Percentiles rank a stretch among this genome's conserved stretches.
phyloP scores from a whole-genome alignment of 2,888 invertebrate genomes.

The Sarcophaga variegata region DNA sequence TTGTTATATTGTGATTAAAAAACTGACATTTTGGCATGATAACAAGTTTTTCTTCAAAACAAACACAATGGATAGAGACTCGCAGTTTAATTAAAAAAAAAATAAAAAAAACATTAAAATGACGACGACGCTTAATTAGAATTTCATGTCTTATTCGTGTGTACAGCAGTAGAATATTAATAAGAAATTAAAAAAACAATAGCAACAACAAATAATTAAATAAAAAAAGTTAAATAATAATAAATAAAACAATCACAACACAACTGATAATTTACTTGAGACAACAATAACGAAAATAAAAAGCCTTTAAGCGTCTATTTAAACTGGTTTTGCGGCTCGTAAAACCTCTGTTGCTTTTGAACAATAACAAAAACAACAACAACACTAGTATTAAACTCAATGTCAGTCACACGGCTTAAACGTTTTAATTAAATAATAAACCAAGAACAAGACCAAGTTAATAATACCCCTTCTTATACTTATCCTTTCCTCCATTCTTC shows the following conservation, averaged over 20 bases:
- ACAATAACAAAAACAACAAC: neutral
- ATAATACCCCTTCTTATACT: no score
- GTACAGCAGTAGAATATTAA: neutral
- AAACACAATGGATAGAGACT: no score
- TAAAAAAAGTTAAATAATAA: neutral
- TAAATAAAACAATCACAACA: conserved; percentile 6
- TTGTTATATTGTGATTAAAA: neutral
- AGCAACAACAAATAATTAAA: neutral
- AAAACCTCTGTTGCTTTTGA: neutral
- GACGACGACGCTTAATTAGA: conserved; percentile 4
- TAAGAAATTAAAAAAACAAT: neutral
- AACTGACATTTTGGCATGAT: neutral
- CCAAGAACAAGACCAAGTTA: no score
- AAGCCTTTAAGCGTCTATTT: neutral
- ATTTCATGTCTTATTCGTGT: conserved; percentile 2
- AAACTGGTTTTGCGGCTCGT: conserved; percentile 30
- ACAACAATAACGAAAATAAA: neutral
- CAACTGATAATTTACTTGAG: neutral
- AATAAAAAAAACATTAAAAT: neutral
- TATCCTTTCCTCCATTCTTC: no score
- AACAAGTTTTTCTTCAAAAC: neutral
- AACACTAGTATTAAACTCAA: conserved; percentile 25
- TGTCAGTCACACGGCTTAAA: conserved; percentile 16
- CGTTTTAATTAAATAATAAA: no score
- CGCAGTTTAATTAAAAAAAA: no score